phyloP scores from a whole-genome alignment of 2,113 vertebrate genomes.

The Protobothrops mucrosquamatus region DNA sequence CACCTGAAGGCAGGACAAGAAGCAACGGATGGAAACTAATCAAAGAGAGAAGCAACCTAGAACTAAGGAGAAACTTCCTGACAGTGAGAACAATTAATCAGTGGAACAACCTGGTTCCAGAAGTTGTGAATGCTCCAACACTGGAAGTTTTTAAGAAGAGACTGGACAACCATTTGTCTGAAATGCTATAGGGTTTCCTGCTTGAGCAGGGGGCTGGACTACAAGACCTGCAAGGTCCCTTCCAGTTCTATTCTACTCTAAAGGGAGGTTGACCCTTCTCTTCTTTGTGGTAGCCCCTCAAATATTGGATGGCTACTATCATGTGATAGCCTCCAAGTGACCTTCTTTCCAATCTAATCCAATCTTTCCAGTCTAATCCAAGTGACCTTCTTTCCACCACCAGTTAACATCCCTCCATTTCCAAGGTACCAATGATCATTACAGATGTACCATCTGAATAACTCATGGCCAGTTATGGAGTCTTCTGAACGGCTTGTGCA shows the following conservation, averaged over 20 bases:
- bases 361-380: background rate
- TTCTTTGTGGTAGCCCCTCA: no score
- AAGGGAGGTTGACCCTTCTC: no score
- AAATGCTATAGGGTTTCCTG: no score
- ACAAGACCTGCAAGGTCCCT: no score
- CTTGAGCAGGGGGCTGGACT: no score
- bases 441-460: background rate
- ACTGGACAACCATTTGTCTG: background rate
- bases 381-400: background rate
- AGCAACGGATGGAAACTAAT: no score
- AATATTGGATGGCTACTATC: no score
- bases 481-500: background rate
- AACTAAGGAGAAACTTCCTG: background rate
- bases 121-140: background rate
- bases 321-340: no score
- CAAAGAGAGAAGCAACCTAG: background rate
- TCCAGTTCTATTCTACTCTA: background rate
- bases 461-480: background rate
- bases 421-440: background rate
- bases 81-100: background rate
- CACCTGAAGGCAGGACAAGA: no score
- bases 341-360: no score
- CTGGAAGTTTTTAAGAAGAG: no score
- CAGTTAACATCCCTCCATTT: background rate
- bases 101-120: background rate